Evolutionary conservation across 2,113 vertebrate species (phyloP).

Genomic region (Rostratula benghalensis): DNA sequence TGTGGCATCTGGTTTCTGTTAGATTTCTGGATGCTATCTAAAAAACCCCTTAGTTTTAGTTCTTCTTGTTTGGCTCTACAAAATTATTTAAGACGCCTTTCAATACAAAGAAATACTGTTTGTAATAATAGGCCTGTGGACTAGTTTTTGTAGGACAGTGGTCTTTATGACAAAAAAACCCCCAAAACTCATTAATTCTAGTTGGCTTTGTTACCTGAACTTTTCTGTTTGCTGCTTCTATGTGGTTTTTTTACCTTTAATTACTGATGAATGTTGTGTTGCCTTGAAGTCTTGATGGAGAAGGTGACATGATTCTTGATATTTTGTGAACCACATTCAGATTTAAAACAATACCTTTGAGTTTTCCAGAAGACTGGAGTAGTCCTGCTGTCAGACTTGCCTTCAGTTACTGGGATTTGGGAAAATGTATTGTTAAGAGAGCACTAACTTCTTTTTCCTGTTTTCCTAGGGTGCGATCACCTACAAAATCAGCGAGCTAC

Average conservation of each 20-base stretch:
- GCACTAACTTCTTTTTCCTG: background rate
- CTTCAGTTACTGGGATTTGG: background rate
- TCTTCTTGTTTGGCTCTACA: background rate
- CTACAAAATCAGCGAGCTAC: slow-evolving; percentile 76
- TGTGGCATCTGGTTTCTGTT: background rate
- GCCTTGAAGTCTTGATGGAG: background rate
- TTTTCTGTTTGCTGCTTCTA: background rate
- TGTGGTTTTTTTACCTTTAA: background rate
- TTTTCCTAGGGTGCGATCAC: slow-evolving; percentile 67
- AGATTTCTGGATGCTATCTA: background rate
- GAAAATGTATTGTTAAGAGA: background rate
- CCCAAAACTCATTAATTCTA: background rate
- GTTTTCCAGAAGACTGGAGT: background rate
- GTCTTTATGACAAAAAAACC: background rate
- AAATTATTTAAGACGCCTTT: background rate
- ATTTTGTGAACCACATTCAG: background rate
- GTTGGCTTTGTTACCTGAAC: background rate
- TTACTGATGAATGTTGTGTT: background rate
- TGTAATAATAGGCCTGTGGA: background rate
- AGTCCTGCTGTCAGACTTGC: background rate
- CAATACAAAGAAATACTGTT: background rate
- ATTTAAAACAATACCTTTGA: background rate
- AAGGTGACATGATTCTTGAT: background rate
- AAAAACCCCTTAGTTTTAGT: background rate
- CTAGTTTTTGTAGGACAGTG: background rate